phyloP scores from a whole-genome alignment of 2,888 invertebrate genomes.

The Trissoscelio sp. region DNA sequence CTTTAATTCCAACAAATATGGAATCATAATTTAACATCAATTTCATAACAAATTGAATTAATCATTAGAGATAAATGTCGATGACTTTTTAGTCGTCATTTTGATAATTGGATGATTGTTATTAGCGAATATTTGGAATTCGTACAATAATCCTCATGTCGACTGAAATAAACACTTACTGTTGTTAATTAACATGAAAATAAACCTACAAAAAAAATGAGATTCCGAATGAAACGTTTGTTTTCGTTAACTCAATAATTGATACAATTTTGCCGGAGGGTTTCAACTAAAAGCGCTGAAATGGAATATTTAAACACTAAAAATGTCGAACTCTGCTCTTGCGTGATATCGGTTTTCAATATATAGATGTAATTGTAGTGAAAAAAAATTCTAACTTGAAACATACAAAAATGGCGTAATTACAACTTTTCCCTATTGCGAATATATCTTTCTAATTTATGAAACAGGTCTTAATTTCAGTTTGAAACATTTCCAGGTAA shows the following conservation, averaged over 20 bases:
- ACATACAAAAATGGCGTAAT: constrained; percentile 4
- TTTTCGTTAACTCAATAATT: constrained; percentile 56
- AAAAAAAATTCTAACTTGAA: constrained; percentile 31
- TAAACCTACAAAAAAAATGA: constrained; percentile 15
- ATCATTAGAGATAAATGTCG: too few relatives aligned
- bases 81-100: too few relatives aligned
- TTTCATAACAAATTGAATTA: too few relatives aligned
- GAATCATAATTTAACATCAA: background rate
- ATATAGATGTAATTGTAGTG: constrained; percentile 34
- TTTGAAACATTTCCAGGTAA: too few relatives aligned
- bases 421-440: constrained; percentile 13
- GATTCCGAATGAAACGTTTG: constrained; percentile 33
- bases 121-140: too few relatives aligned
- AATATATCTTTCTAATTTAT: too few relatives aligned
- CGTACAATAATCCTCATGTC: too few relatives aligned
- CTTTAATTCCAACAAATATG: background rate
- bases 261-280: constrained; percentile 46
- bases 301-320: constrained; percentile 63
- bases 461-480: too few relatives aligned
- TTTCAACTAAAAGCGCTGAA: constrained; percentile 49
- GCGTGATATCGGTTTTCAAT: constrained; percentile 56
- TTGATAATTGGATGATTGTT: too few relatives aligned
- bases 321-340: constrained; percentile 42
- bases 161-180: constrained; percentile 3
- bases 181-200: constrained; percentile 36